A percentile compares a stretch with the other conserved stretches of the same genome.
These are phyloP conservation scores for Xanthia togata DNA, from an alignment of 2,888 invertebrate species.

Conservation along the genomic window DNA sequence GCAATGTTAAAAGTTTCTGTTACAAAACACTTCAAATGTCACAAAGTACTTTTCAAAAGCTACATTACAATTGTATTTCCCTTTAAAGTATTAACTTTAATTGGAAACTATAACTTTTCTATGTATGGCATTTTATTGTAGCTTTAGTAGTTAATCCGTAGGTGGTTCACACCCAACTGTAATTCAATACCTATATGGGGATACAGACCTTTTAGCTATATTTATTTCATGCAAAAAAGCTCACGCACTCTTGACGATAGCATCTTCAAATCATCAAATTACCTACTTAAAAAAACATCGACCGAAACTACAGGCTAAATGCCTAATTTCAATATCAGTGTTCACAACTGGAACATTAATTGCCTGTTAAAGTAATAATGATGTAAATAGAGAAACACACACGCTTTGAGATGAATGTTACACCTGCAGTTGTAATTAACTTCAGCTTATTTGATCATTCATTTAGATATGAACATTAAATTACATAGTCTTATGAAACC, in stretches of 20 bases:
- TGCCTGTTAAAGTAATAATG: slow-evolving; percentile 31
- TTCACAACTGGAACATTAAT: slow-evolving; percentile 28
- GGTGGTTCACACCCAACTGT: background rate
- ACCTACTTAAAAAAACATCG: slow-evolving; percentile 12
- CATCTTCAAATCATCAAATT: slow-evolving; percentile 2
- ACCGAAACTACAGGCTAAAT: slow-evolving; percentile 7
- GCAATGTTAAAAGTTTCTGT: slow-evolving; percentile 1
- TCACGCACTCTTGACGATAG: background rate
- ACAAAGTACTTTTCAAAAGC: slow-evolving; percentile 23
- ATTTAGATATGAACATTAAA: slow-evolving; percentile 38
- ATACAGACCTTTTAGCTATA: background rate
- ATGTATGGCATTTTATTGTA: slow-evolving; percentile 28
- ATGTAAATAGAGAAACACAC: slow-evolving; percentile 26
- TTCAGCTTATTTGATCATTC: slow-evolving; percentile 31
- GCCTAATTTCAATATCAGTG: slow-evolving; percentile 13
- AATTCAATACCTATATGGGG: background rate
- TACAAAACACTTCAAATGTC: slow-evolving; percentile 34
- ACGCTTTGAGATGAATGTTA: slow-evolving; percentile 13
- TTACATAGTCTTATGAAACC: slow-evolving; percentile 33
- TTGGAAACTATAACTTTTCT: slow-evolving; percentile 23
- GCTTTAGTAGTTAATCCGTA: background rate
- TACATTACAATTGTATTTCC: background rate
- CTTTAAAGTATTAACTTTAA: slow-evolving; percentile 29
- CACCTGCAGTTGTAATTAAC: slow-evolving; percentile 30
- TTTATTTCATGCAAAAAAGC: background rate